These are phyloP conservation scores for Acleris cristana DNA, from an alignment of 2,888 invertebrate genomes.

Conservation along the genomic window DNA sequence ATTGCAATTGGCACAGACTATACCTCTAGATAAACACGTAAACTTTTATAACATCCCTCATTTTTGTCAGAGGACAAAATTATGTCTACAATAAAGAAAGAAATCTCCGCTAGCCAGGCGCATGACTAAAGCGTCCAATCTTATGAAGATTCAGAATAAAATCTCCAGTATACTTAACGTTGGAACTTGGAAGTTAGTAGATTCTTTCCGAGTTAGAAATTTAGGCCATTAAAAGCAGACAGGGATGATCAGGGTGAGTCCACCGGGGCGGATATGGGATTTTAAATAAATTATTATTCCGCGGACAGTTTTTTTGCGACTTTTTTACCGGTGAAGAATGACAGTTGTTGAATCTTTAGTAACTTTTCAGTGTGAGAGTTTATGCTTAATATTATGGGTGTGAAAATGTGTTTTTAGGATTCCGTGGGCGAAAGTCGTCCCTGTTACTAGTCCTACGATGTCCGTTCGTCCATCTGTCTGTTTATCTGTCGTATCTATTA, in stretches of 20 bases:
- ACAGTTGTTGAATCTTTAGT: constrained; percentile 40
- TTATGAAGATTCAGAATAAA: constrained; percentile 42
- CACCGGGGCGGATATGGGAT: constrained; percentile 58
- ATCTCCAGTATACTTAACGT: constrained; percentile 55
- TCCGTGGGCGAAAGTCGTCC: too few species aligned
- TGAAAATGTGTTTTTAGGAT: too few species aligned
- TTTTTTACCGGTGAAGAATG: constrained; percentile 38
- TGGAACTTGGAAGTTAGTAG: constrained; percentile 58
- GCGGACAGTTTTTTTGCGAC: constrained; percentile 33
- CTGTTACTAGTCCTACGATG: too few species aligned
- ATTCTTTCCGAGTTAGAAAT: constrained; percentile 72
- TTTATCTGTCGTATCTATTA: not conserved
- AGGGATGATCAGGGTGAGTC: constrained; percentile 52
- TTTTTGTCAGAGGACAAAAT: too few species aligned
- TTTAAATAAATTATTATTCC: constrained; percentile 66
- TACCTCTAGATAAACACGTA: too few species aligned
- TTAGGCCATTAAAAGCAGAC: constrained; percentile 69
- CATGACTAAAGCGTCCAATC: constrained; percentile 37
- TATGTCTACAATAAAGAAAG: too few species aligned
- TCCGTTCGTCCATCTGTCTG: not conserved
- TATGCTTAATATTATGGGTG: too few species aligned
- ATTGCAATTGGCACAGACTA: too few species aligned
- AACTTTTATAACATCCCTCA: too few species aligned
- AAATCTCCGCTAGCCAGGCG: not conserved
- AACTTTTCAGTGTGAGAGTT: constrained; percentile 37